Percentiles rank a stretch among this genome's conserved stretches.
These are phyloP conservation scores for Perca flavescens DNA, from an alignment of 2,113 vertebrate species.

Conservation along the genomic window DNA sequence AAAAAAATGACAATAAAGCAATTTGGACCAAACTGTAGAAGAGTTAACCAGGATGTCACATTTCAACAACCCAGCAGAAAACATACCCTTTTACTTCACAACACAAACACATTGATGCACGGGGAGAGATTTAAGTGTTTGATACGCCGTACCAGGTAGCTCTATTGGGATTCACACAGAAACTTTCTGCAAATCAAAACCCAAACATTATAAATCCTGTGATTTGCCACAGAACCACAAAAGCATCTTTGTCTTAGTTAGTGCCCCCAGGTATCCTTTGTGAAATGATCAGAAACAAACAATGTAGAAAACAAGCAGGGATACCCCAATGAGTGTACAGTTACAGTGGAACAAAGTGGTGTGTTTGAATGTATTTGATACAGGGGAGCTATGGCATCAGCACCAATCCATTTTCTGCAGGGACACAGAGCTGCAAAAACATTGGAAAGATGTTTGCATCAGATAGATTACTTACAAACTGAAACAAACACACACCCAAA, in stretches of 20 bases:
- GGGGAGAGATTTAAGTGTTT: slow-evolving; percentile 26
- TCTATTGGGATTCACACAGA: slow-evolving; percentile 33
- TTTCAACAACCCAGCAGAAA: slow-evolving; percentile 22
- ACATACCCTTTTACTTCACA: slow-evolving; percentile 14
- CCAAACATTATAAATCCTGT: slow-evolving; percentile 37
- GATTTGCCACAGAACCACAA: slow-evolving; percentile 43
- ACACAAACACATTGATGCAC: slow-evolving; percentile 14
- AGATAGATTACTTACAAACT: slow-evolving; percentile 41
- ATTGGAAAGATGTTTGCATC: slow-evolving; percentile 47
- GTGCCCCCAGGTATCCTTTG: slow-evolving; percentile 47
- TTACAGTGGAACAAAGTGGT: slow-evolving; percentile 54
- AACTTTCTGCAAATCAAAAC: slow-evolving; percentile 37
- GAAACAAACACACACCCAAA: slow-evolving; percentile 57
- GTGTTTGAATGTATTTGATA: slow-evolving; percentile 39
- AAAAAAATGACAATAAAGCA: slow-evolving; percentile 24
- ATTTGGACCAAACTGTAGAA: background rate
- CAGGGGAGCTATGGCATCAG: slow-evolving; percentile 31
- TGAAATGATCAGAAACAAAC: slow-evolving; percentile 55
- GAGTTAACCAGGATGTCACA: slow-evolving; percentile 8
- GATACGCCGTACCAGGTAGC: background rate
- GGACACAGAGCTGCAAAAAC: slow-evolving; percentile 19
- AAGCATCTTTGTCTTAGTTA: slow-evolving; percentile 32
- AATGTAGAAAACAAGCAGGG: slow-evolving; percentile 45
- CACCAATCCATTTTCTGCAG: slow-evolving; percentile 53
- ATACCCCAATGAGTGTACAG: slow-evolving; percentile 28